Conservation (phyloP, 2,113 vertebrate genomes). For the Phoenicopterus ruber region DNA sequence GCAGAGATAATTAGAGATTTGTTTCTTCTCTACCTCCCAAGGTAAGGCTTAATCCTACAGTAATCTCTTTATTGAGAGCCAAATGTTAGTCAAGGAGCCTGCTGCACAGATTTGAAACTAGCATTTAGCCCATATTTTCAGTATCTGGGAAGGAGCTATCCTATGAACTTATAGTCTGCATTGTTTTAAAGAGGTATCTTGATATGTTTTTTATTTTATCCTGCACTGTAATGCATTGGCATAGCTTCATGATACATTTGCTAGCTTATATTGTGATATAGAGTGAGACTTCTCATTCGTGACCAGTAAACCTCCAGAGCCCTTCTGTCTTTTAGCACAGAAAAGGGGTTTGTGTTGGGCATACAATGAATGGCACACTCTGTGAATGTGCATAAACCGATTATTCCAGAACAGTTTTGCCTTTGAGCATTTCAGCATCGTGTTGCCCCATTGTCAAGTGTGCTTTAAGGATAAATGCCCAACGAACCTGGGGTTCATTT, state of each 20-base stretch:
- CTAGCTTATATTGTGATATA: neutral
- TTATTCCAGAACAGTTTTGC: neutral
- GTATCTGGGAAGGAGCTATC: neutral
- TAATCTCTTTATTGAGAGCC: constrained; percentile 47
- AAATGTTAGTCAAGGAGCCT: constrained; percentile 15
- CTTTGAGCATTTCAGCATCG: neutral
- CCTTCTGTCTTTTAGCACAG: neutral
- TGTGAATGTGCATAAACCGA: neutral
- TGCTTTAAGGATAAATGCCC: neutral
- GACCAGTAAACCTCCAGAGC: neutral
- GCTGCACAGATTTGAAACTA: neutral
- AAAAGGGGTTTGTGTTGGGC: neutral
- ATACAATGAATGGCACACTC: neutral
- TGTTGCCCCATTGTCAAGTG: neutral
- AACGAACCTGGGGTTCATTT: neutral
- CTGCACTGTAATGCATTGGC: neutral
- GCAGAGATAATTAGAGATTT: constrained; percentile 53
- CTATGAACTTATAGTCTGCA: neutral
- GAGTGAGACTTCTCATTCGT: neutral
- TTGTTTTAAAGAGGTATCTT: neutral
- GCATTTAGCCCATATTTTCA: neutral
- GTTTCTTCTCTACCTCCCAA: constrained; percentile 38
- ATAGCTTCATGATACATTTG: neutral
- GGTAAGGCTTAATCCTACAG: constrained; percentile 48
- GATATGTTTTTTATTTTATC: neutral